Percentiles rank a stretch among this genome's conserved stretches.
Conservation (phyloP, 2,113 vertebrate genomes). For the Anas platyrhynchos region DNA sequence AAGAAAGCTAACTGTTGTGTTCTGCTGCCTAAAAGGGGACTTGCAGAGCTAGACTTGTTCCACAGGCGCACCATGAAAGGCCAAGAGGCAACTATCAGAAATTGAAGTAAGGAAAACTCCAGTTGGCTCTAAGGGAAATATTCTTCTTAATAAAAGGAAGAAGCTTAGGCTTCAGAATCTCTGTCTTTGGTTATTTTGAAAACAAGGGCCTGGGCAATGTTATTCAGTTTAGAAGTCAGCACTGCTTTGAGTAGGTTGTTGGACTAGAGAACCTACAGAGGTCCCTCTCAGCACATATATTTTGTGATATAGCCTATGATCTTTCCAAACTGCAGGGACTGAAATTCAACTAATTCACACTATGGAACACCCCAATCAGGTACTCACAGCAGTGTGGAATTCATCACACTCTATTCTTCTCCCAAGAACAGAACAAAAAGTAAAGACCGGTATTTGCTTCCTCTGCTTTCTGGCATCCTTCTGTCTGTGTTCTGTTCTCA, state of each 20-base stretch:
- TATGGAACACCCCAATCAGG: not conserved
- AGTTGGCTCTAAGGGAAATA: not conserved
- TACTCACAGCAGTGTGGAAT: not conserved
- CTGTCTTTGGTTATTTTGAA: not conserved
- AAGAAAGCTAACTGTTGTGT: not conserved
- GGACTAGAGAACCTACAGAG: not conserved
- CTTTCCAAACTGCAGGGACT: not conserved
- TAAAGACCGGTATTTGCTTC: not conserved
- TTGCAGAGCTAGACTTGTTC: not conserved
- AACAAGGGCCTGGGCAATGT: not conserved
- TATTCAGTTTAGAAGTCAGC: not conserved
- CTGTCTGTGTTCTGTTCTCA: not conserved
- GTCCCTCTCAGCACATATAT: not conserved
- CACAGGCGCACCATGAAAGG: not conserved
- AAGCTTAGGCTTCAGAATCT: not conserved
- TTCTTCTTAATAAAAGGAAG: not conserved
- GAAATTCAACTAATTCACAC: not conserved
- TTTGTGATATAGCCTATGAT: not conserved
- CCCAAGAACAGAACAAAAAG: not conserved
- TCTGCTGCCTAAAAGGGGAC: not conserved
- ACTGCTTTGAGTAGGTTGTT: not conserved
- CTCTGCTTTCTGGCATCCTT: not conserved
- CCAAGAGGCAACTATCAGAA: not conserved
- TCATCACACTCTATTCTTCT: not conserved
- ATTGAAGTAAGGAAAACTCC: not conserved